phyloP scores from a whole-genome alignment of 2,888 invertebrate genomes.

The Pachliopta kotzebuea region DNA sequence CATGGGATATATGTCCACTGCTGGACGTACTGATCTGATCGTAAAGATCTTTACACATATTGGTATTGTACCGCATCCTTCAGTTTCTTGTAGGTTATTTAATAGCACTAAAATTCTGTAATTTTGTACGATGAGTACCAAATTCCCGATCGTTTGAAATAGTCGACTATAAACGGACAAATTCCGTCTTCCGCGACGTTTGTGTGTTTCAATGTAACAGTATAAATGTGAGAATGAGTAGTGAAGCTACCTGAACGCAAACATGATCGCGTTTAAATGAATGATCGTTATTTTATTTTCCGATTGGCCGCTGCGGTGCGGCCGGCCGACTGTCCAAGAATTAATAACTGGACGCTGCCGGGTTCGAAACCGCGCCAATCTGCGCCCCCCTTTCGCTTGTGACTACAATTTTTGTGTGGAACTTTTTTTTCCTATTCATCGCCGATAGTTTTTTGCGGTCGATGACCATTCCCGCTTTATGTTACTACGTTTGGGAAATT shows the following conservation, averaged over 20 bases:
- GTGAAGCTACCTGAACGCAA: constrained; percentile 49
- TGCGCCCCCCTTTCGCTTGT: constrained; percentile 63
- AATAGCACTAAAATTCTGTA: too few species aligned
- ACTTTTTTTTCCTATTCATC: constrained; percentile 56
- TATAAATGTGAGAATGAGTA: constrained; percentile 21
- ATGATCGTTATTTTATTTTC: constrained; percentile 78
- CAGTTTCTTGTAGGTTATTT: too few species aligned
- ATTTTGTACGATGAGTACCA: too few species aligned
- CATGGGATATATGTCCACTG: too few species aligned
- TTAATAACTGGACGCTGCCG: constrained; percentile 65
- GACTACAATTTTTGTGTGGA: constrained; percentile 32
- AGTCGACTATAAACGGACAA: background rate
- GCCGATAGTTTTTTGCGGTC: constrained; percentile 76
- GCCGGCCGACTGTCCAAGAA: constrained; percentile 66
- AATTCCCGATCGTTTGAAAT: background rate
- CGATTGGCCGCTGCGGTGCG: constrained; percentile 69
- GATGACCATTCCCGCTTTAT: constrained; percentile 59
- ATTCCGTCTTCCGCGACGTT: background rate
- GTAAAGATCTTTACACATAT: too few species aligned
- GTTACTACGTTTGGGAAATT: constrained; percentile 37
- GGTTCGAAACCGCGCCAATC: constrained; percentile 71
- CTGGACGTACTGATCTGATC: too few species aligned
- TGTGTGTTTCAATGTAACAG: background rate
- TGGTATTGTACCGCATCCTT: too few species aligned
- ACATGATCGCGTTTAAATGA: constrained; percentile 66